Conservation (phyloP, 2,113 vertebrate species). For the Nesoenas mayeri region DNA sequence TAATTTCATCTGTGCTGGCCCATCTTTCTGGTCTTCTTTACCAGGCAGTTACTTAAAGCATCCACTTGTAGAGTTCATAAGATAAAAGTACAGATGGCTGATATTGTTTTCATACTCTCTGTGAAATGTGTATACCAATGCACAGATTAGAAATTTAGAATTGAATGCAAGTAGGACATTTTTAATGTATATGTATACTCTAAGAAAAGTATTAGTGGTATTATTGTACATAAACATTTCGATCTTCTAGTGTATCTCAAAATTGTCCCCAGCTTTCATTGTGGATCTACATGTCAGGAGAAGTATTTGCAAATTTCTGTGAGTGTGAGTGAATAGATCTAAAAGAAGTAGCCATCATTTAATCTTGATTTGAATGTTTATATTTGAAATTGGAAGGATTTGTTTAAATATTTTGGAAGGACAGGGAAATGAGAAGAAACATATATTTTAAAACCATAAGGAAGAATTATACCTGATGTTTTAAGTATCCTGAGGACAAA, state of each 20-base stretch:
- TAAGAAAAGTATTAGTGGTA: neutral
- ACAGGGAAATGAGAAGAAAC: neutral
- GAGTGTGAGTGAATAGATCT: neutral
- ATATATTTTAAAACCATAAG: neutral
- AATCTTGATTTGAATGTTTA: neutral
- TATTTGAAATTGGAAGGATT: neutral
- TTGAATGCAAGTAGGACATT: neutral
- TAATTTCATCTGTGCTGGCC: neutral
- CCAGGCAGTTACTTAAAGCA: neutral
- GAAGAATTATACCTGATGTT: neutral
- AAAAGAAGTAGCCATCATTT: neutral
- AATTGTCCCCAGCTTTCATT: neutral
- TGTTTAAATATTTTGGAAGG: neutral
- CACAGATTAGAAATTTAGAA: neutral
- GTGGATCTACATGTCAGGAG: neutral
- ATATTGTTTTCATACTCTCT: neutral
- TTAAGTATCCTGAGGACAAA: neutral
- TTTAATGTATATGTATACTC: neutral
- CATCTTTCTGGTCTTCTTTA: neutral
- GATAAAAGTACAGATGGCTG: neutral
- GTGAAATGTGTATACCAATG: neutral
- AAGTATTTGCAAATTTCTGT: neutral
- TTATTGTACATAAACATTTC: neutral
- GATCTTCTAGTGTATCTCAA: neutral
- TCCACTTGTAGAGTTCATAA: neutral